Base-by-base conservation (phyloP, 2,797 vertebrate genomes). In the Pseudotriccus pelzelni region DNA sequence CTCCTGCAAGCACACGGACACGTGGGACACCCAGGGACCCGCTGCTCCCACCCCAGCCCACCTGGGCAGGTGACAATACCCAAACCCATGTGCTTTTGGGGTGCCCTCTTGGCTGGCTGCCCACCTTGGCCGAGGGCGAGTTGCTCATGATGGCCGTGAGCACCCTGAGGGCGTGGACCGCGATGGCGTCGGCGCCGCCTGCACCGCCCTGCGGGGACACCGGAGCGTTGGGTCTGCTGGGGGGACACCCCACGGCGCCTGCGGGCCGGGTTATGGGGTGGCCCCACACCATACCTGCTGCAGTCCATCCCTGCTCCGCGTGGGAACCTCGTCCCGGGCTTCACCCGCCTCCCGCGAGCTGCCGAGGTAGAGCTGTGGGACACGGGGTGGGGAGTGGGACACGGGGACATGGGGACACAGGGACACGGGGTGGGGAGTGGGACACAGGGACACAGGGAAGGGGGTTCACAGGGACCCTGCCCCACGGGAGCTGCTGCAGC, bases 131-230 rank as follows among this genome's bases (percentile, higher is more conserved):
- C 0, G 99, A 99, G 3, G 99, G 98, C 0, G 99, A 99, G 97
- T 98, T 98, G 64, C 98, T 99, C 99, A 99, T 99, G 97, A 99
- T 99, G 90, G 99, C 99, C 1, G 99, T 99, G 84, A 99, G 98
- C 81, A 99, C 99, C 28, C 98, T 93, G 43, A 99, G 93, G 17
- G 99, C 99, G 7, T 99, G 99, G n/a, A 99, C 99, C 0, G 99
- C 99, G 43, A 99, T 99, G 97, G 98, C 97, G 2, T 99, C 99
- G 0, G 98, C 97, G 87, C 98, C 97, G 95, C 97, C 84, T 85
- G 98, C 97, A 44, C 97, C 97, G 12, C 98, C 99, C 99, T 99
- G 77, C 2, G 84, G 64, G 36, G 78, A 79, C 30, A 28, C 0
- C 32, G 88, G 56, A 21, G 44, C 4, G 27, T 28, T 34, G 70